Percentiles rank a stretch among this genome's conserved stretches.
Conservation (phyloP, 2,113 vertebrate species). For the Pterocles orientalis region DNA sequence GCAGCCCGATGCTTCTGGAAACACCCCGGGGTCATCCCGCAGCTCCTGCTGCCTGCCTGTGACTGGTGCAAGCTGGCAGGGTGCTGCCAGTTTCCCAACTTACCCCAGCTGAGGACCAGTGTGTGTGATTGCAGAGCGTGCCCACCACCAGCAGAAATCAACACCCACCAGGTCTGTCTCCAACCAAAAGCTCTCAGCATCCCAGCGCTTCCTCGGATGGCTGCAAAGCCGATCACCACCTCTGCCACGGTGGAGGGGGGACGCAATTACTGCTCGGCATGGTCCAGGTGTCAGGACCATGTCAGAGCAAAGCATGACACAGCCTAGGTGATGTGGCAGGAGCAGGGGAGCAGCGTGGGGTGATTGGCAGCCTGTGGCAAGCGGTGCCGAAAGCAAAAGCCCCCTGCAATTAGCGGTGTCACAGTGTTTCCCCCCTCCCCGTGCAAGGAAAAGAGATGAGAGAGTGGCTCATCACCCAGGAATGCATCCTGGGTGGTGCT, state of each 20-base stretch:
- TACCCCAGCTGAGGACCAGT: not conserved
- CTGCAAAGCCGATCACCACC: not conserved
- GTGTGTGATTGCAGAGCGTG: not conserved
- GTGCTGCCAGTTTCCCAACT: not conserved
- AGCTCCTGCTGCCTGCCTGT: not conserved
- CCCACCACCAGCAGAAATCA: not conserved
- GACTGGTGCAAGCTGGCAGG: not conserved
- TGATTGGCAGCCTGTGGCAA: not conserved
- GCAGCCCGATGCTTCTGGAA: not conserved
- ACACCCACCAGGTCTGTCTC: not conserved
- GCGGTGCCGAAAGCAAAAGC: not conserved
- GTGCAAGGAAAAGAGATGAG: rapidly evolving
- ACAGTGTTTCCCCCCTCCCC: not conserved
- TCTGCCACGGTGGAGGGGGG: not conserved
- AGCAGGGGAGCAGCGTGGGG: not conserved
- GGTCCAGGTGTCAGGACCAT: not conserved
- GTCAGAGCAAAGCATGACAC: not conserved
- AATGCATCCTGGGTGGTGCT: not conserved
- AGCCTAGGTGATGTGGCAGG: not conserved
- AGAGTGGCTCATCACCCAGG: not conserved
- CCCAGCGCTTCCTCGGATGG: not conserved
- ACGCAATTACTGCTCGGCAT: not conserved
- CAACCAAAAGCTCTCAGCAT: not conserved
- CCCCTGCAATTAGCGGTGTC: not conserved
- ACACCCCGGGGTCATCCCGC: rapidly evolving